These are phyloP conservation scores for Zonitis immaculata DNA, from an alignment of 2,888 invertebrate species.

Conservation along the genomic window DNA sequence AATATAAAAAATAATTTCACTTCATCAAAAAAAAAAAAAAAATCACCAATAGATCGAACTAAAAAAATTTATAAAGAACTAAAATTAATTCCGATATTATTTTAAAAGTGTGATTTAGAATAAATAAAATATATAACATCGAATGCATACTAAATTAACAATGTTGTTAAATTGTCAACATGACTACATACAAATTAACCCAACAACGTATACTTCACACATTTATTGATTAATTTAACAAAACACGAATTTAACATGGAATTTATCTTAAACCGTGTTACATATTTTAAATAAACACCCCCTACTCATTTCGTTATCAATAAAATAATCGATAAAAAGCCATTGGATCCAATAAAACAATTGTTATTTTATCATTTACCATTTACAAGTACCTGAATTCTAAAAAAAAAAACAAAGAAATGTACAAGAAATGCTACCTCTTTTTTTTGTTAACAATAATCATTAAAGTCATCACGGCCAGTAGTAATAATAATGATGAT, in stretches of 20 bases:
- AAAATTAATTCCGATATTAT: too few relatives aligned
- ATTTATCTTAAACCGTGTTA: constrained; percentile 39
- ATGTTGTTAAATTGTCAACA: too few relatives aligned
- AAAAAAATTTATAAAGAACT: too few relatives aligned
- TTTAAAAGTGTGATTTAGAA: too few relatives aligned
- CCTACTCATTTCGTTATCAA: constrained; percentile 23
- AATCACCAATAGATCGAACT: too few relatives aligned
- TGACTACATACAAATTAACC: background rate
- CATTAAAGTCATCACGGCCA: background rate
- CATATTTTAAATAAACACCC: constrained; percentile 31
- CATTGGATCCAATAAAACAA: constrained; percentile 13
- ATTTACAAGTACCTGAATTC: constrained; percentile 1
- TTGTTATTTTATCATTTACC: background rate
- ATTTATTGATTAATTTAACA: constrained; percentile 4
- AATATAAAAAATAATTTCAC: too few relatives aligned
- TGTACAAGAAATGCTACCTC: constrained; percentile 25
- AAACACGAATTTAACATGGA: constrained; percentile 39
- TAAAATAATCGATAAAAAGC: constrained; percentile 22
- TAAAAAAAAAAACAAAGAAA: too few relatives aligned
- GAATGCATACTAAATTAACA: too few relatives aligned
- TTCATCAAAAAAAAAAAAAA: too few relatives aligned
- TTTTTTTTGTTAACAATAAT: background rate
- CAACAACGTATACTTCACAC: background rate
- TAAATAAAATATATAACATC: too few relatives aligned
- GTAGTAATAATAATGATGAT: constrained; percentile 20